Evolutionary conservation across 1,140 invertebrate species (phyloP).

Genomic region (Choristoneura fumiferana): DNA sequence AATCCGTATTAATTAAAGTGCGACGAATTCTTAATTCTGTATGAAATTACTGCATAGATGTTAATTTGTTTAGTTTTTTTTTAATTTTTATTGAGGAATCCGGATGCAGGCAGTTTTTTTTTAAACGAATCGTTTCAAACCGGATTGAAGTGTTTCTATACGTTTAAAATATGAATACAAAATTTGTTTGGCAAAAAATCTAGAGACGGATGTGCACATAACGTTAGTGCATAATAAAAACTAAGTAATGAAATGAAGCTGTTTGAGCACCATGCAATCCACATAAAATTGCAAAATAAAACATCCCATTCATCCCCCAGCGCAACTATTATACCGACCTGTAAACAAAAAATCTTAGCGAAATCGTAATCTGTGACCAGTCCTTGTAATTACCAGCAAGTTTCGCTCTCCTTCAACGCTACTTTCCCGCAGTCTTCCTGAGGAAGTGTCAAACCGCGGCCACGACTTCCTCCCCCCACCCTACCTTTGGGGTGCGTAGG

Average conservation of each 20-base stretch:
- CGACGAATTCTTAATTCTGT: conserved; percentile 5
- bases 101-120: not conserved
- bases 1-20: not conserved
- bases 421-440: conserved; percentile 53
- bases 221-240: no score
- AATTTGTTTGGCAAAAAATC: no score
- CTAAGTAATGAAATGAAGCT: no score
- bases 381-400: conserved; percentile 29
- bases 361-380: not conserved
- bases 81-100: not conserved
- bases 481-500: conserved; percentile 45
- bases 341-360: not conserved
- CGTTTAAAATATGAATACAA: no score
- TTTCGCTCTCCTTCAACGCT: conserved; percentile 62
- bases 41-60: conserved; percentile 8
- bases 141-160: not conserved
- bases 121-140: not conserved
- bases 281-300: no score
- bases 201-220: no score
- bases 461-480: conserved; percentile 55
- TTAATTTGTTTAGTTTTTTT: conserved; percentile 6
- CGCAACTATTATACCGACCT: no score
- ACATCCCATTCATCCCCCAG: no score
- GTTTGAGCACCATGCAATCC: no score
- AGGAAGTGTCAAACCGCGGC: conserved; percentile 74